Conservation (phyloP, 2,113 vertebrate genomes). For the Girardinichthys multiradiatus region DNA sequence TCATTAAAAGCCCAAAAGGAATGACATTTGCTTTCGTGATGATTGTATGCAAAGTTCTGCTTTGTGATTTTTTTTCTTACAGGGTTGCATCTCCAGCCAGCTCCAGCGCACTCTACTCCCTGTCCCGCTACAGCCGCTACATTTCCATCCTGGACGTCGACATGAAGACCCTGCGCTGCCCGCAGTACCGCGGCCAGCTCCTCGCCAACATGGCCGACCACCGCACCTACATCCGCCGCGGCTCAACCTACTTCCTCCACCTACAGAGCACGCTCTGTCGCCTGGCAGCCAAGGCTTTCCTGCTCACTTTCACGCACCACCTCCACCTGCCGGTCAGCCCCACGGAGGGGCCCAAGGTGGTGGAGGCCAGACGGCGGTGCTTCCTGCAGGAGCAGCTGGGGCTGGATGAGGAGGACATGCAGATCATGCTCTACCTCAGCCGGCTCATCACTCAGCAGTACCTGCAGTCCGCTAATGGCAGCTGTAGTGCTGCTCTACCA, state of each 20-base stretch:
- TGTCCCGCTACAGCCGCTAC: constrained; percentile 95
- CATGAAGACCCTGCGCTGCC: constrained; percentile 92
- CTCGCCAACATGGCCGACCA: constrained; percentile 90
- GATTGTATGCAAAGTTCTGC: no score
- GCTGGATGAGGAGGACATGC: constrained; percentile 87
- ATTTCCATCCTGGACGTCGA: constrained; percentile 91
- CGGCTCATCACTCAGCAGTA: constrained; percentile 92
- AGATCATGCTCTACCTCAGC: constrained; percentile 90
- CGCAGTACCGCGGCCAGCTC: constrained; percentile 85
- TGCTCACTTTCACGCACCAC: constrained; percentile 94
- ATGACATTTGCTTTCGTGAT: neutral
- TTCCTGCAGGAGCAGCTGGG: constrained; percentile 86
- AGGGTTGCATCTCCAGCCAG: constrained; percentile 86
- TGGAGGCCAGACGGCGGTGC: constrained; percentile 69
- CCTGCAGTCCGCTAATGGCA: constrained; percentile 77
- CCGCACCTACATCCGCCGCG: constrained; percentile 92
- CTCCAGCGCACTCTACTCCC: constrained; percentile 83
- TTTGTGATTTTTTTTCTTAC: constrained; percentile 29
- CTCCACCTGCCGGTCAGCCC: constrained; percentile 89
- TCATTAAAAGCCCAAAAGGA: neutral
- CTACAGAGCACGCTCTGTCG: constrained; percentile 88
- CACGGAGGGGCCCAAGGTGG: constrained; percentile 68
- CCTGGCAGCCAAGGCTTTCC: constrained; percentile 91
- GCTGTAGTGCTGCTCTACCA: constrained; percentile 59
- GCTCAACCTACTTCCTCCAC: constrained; percentile 94